Evolutionary conservation across 2,888 invertebrate genomes (phyloP), one percentile per base, ranked within the genome.

Genomic region (Drosophila lutescens): DNA sequence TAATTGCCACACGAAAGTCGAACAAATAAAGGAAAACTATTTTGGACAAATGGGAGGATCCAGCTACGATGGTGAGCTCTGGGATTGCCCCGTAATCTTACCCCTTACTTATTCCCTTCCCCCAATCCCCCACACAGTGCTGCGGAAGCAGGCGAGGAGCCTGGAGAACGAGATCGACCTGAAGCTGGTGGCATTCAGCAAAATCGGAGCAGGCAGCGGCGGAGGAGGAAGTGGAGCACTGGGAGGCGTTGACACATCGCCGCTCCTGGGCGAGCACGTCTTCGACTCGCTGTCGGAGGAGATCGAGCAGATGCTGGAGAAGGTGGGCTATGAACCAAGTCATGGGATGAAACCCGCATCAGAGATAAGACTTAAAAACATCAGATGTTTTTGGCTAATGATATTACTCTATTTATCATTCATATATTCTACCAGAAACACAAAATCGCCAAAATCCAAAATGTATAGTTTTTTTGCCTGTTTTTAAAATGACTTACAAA

Each of bases 91-190:
- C 8, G 0, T 7, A 75, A 67, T 38, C n/a, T 26, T 13, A 40
- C 17, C 6, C 20, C 1, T 12, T 10, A 4, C 7, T 1, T 1
- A 38, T 41, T 41, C 8, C 32, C 40, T 10, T 6, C 12, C 0
- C 10, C 15, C 15, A 4, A 44, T 34, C 4, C 4, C 40, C 8
- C 30, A 1, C n/a, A 30, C 50, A 89, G 98, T 97, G 92, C 93
- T 98, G 61, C 94, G 98, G 57, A 98, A 98, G 91, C 97, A 98
- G 92, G 99, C 99, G 2, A 94, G 99, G 67, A 95, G 96, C 70
- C 93, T 99, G 56, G 99, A 99, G 93, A 99, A 98, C 93, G 99
- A 98, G 91, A 97, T 99, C 81, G 99, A 99, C 92, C 93, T 97
- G 12, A 99, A 99, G 92, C 93, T 99, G 75, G 98, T 99, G 2